phyloP scores from a whole-genome alignment of 2,888 invertebrate genomes.

The Alcis repandata region DNA sequence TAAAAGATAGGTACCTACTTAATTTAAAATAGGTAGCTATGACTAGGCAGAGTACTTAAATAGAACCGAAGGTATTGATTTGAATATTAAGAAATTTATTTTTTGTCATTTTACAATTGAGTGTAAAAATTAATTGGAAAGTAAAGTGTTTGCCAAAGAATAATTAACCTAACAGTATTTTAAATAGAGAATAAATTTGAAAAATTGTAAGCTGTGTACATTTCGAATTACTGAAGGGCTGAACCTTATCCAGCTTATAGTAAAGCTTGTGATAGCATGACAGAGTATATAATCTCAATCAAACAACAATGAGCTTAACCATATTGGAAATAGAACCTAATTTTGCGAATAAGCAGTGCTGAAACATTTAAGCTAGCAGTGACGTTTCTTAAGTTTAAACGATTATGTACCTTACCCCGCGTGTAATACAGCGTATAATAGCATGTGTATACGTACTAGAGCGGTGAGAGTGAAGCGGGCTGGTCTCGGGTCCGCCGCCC shows the following conservation, averaged over 20 bases:
- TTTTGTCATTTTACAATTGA: too few relatives aligned
- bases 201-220: too few relatives aligned
- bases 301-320: neutral
- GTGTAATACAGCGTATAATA: slow-evolving; percentile 26
- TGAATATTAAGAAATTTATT: too few relatives aligned
- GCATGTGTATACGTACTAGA: slow-evolving; percentile 90
- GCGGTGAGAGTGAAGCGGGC: slow-evolving; percentile 93
- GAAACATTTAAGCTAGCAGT: neutral
- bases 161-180: too few relatives aligned
- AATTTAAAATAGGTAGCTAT: too few relatives aligned
- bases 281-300: neutral
- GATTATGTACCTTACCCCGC: slow-evolving; percentile 23
- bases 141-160: too few relatives aligned
- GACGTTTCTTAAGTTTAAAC: neutral
- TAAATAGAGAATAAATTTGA: too few relatives aligned
- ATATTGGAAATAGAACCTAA: neutral
- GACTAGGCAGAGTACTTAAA: too few relatives aligned
- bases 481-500: slow-evolving; percentile 91
- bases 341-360: neutral
- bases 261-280: neutral
- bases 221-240: too few relatives aligned
- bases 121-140: too few relatives aligned
- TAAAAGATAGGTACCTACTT: too few relatives aligned
- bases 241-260: neutral
- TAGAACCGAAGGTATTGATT: too few relatives aligned